These are phyloP conservation scores for Mylabris sibirica DNA, from an alignment of 2,888 invertebrate species.

Conservation along the genomic window DNA sequence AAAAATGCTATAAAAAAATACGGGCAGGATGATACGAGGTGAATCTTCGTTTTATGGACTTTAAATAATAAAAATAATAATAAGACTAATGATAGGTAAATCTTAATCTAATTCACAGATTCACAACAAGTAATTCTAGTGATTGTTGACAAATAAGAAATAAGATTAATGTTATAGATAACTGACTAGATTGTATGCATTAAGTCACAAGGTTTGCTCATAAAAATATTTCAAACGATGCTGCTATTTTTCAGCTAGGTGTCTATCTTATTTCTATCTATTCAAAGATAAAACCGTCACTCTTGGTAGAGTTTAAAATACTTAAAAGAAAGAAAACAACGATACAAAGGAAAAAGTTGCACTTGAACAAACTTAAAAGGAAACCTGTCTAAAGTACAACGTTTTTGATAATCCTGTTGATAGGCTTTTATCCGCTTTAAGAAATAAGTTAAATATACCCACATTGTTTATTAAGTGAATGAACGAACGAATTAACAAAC, in stretches of 20 bases:
- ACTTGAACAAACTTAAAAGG: neutral
- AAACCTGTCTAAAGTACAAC: neutral
- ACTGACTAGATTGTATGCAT: no score
- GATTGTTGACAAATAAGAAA: no score
- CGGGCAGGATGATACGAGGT: neutral
- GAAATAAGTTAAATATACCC: neutral
- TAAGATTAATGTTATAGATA: no score
- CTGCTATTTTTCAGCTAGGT: neutral
- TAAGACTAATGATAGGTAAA: no score
- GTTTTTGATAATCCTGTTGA: neutral
- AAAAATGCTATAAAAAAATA: constrained; percentile 9
- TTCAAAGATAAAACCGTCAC: neutral
- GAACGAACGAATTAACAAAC: neutral
- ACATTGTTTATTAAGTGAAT: neutral
- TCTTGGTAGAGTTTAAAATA: neutral
- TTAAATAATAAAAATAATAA: neutral
- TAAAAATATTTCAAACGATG: neutral
- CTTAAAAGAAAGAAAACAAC: neutral
- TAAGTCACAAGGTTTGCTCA: no score
- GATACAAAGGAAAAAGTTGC: neutral
- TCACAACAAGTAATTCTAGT: neutral
- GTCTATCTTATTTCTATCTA: neutral
- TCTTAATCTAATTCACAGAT: neutral
- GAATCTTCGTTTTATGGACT: neutral
- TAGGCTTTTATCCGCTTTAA: neutral